These are phyloP conservation scores for Pegoplata infirma DNA, from an alignment of 2,888 invertebrate species.

Conservation along the genomic window DNA sequence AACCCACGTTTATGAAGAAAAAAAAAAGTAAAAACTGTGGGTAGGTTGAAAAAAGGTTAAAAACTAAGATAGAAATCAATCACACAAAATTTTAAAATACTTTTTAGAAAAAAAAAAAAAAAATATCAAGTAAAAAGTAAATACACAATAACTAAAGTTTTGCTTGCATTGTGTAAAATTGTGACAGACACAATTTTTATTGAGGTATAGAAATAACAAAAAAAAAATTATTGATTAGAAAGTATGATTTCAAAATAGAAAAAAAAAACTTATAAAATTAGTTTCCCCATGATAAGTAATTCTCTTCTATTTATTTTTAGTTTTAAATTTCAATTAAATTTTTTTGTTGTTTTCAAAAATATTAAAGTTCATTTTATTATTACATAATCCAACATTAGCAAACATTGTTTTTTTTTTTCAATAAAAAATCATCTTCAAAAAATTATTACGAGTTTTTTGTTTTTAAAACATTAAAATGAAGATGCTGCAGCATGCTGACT, in stretches of 20 bases:
- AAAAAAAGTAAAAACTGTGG: conserved; percentile 13
- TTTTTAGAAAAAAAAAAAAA: background rate
- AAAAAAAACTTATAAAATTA: background rate
- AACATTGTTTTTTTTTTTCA: no score
- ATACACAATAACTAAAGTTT: background rate
- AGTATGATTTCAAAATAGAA: conserved; percentile 34
- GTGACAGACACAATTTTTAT: conserved; percentile 11
- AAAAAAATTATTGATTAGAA: conserved; percentile 40
- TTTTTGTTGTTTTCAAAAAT: conserved; percentile 21
- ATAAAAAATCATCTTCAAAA: conserved; percentile 28
- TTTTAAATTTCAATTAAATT: no score
- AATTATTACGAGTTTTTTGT: background rate
- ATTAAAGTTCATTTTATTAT: conserved; percentile 47
- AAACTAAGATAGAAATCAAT: conserved; percentile 37
- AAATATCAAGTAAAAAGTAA: background rate
- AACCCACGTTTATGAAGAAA: conserved; percentile 38
- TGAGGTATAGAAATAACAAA: background rate
- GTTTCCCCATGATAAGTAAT: background rate
- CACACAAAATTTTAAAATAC: conserved; percentile 9
- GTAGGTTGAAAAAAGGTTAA: conserved; percentile 17
- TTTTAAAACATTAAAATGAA: conserved; percentile 32
- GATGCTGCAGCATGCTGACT: conserved; percentile 45
- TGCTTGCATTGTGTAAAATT: conserved; percentile 3
- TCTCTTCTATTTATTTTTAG: conserved; percentile 7
- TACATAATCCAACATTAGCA: conserved; percentile 53